Conservation (phyloP, 1,140 invertebrate species). For the Littorina saxatilis region DNA sequence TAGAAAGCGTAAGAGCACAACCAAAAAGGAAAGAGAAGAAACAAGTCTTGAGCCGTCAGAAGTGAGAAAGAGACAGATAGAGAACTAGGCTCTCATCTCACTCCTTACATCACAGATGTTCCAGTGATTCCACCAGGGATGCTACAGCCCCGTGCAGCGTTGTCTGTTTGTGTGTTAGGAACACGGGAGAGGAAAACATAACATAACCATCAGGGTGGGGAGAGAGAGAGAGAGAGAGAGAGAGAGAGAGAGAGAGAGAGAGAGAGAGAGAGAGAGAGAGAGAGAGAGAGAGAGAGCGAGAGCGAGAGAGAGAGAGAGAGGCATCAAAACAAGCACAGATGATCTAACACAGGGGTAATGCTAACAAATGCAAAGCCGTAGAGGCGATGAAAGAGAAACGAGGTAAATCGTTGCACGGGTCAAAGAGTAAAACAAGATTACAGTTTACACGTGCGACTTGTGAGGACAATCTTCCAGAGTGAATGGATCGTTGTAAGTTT, state of each 20-base stretch:
- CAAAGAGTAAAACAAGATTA: no score
- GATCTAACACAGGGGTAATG: no score
- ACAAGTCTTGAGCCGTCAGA: neutral
- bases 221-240: slow-evolving; percentile 1
- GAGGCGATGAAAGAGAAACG: no score
- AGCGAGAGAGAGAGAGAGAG: neutral
- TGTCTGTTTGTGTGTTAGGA: slow-evolving; percentile 2
- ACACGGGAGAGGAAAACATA: neutral
- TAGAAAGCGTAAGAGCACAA: neutral
- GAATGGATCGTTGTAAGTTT: no score
- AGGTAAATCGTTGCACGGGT: no score
- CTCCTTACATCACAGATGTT: no score
- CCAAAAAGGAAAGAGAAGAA: neutral
- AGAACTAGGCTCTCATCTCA: no score
- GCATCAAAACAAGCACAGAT: no score
- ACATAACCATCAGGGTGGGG: neutral
- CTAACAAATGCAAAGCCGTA: no score
- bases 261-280: neutral
- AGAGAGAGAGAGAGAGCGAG: neutral
- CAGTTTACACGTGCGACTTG: no score
- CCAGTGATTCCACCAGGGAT: no score
- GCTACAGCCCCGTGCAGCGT: neutral
- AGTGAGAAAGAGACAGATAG: neutral
- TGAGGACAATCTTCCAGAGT: no score
- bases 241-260: neutral